These are phyloP conservation scores for Aplidium turbinatum DNA, from an alignment of 23 tunicate species.

Conservation along the genomic window DNA sequence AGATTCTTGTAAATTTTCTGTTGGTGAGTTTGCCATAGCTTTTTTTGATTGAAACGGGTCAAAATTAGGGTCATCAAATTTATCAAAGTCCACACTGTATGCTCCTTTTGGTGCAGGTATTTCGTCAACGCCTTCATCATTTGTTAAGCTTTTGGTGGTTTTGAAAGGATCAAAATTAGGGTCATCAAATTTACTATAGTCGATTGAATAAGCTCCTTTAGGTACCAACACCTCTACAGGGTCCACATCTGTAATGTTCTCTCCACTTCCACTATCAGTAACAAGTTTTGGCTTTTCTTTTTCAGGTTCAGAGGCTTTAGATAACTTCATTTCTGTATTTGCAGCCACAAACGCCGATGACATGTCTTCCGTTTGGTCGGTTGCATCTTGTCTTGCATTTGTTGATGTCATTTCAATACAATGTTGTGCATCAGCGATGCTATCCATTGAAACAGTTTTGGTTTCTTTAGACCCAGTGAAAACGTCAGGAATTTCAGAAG, in stretches of 20 bases:
- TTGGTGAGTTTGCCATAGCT: slow-evolving; percentile 18
- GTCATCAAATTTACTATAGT: slow-evolving; percentile 58
- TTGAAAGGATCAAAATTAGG: slow-evolving; percentile 59
- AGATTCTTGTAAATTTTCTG: not conserved
- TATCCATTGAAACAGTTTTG: too few relatives aligned
- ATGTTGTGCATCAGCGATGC: too few relatives aligned
- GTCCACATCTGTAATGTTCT: not conserved
- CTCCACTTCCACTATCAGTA: not conserved
- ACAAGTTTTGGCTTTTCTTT: not conserved
- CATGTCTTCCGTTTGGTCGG: not conserved
- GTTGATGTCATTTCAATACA: not conserved
- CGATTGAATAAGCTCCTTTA: slow-evolving; percentile 58
- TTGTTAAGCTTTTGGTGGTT: slow-evolving; percentile 17
- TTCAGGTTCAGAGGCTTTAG: not conserved
- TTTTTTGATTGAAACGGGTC: slow-evolving; percentile 55
- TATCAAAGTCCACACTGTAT: slow-evolving; percentile 45
- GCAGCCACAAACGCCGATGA: not conserved
- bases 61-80: slow-evolving; percentile 44
- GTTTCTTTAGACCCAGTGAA: not conserved
- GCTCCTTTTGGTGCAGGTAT: slow-evolving; percentile 29
- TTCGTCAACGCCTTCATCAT: slow-evolving; percentile 2
- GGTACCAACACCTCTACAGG: slow-evolving; percentile 27
- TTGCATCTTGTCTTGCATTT: not conserved
- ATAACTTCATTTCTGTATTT: not conserved
- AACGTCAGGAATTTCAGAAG: not conserved